Conservation (phyloP, 2,113 vertebrate genomes). For the Megaceryle torquata region DNA sequence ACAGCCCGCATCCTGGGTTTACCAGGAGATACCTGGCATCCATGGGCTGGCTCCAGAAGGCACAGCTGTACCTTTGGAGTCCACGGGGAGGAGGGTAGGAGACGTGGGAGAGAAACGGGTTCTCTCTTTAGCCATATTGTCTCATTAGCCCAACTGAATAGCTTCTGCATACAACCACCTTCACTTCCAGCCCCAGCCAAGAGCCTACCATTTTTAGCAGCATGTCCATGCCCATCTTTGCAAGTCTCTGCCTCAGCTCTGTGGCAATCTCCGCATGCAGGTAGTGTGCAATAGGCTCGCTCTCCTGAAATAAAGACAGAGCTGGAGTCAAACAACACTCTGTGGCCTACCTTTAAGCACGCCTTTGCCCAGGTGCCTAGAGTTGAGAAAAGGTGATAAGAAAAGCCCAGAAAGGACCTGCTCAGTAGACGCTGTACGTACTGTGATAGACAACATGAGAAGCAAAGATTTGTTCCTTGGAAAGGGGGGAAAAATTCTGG, state of each 20-base stretch:
- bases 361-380: background rate
- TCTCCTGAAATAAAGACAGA: constrained; percentile 79
- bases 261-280: constrained; percentile 73
- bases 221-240: constrained; percentile 88
- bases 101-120: background rate
- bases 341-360: background rate
- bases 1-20: background rate
- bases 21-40: background rate
- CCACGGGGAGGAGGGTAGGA: background rate
- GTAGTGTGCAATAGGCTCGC: constrained; percentile 87
- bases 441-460: background rate
- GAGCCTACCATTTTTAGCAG: constrained; percentile 92
- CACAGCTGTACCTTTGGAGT: background rate
- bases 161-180: background rate
- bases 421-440: background rate
- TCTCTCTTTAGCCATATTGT: background rate
- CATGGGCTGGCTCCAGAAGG: background rate
- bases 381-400: background rate
- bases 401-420: background rate
- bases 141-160: background rate
- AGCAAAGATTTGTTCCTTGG: background rate
- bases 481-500: background rate
- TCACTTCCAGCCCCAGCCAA: background rate
- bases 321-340: background rate
- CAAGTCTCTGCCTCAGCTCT: constrained; percentile 84